Evolutionary conservation across 2,888 invertebrate genomes (phyloP), one percentile per base, ranked within the genome.

Genomic region (Coleophora flavipennella): DNA sequence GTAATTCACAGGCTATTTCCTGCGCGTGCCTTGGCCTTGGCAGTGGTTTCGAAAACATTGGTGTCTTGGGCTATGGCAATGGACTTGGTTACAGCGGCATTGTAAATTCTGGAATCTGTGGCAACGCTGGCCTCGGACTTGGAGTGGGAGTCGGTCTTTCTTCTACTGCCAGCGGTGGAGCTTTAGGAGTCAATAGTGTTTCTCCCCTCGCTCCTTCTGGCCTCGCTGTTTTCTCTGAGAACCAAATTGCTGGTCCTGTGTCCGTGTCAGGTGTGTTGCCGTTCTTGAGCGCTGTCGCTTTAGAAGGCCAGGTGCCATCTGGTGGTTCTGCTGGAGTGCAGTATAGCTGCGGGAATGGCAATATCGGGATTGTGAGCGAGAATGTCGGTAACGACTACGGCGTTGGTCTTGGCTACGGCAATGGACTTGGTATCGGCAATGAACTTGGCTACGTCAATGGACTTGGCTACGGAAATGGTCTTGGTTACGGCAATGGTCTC

Each of bases 321-420:
- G 43, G 38, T 14, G 72, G 72, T 0, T 48, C 56, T 26, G 70
- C 63, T 13, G 48, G 55, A 0, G 62, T 67, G 0, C 49, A 61
- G 8, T 71, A 68, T 26, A 59, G 62, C 2, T 66, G 67, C 39
- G 71, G 70, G 0, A 57, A 46, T 25, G 69, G 65, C 0, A 55
- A 52, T 33, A 48, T 68, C 1, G 67, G 53, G 4, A 67, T 70
- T n/a, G 42, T 59, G 0, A 51, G 51, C 7, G 58, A 63, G 34
- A 49, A 49, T 13, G 13, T 45, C 10, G 38, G 31, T 9, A 20
- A 20, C 29, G 31, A 20, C 14, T 25, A 25, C 26, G 13, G 31
- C 4, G 25, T 31, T 12, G 37, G 39, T 31, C 27, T 25, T n/a
- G 32, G 10, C n/a, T 20, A 20, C 20, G 29, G 12, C n/a, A 27